These are phyloP conservation scores for Merodon equestris DNA, from an alignment of 2,888 invertebrate species.

Conservation along the genomic window DNA sequence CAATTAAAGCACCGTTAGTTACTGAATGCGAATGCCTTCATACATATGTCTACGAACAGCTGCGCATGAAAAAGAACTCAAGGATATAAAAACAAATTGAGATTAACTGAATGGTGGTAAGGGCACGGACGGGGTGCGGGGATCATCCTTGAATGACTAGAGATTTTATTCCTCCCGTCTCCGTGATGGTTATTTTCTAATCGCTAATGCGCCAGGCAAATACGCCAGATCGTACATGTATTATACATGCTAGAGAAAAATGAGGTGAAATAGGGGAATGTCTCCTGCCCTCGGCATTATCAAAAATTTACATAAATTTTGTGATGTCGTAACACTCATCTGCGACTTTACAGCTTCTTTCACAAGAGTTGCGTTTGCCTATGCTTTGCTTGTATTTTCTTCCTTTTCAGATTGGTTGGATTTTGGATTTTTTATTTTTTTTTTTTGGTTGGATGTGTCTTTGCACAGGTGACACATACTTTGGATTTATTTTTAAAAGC, in stretches of 20 bases:
- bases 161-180: background rate
- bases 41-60: slow-evolving; percentile 32
- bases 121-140: background rate
- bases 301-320: slow-evolving; percentile 61
- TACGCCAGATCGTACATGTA: background rate
- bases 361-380: background rate
- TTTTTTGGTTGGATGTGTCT: too few relatives aligned
- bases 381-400: too few relatives aligned
- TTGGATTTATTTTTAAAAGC: slow-evolving; percentile 29
- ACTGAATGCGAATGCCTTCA: slow-evolving; percentile 47
- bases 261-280: slow-evolving; percentile 12
- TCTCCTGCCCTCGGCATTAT: slow-evolving; percentile 39
- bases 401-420: background rate
- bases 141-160: slow-evolving; percentile 20
- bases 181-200: slow-evolving; percentile 23
- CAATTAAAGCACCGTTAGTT: slow-evolving; percentile 56
- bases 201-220: slow-evolving; percentile 8
- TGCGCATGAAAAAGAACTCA: slow-evolving; percentile 36
- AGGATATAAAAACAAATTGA: slow-evolving; percentile 27
- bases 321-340: slow-evolving; percentile 50
- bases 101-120: slow-evolving; percentile 2
- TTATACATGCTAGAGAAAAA: slow-evolving; percentile 5
- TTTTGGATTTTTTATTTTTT: slow-evolving; percentile 4
- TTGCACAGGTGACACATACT: slow-evolving; percentile 43
- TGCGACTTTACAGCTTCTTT: slow-evolving; percentile 50